A percentile compares a stretch with the other conserved stretches of the same genome.
These are phyloP conservation scores for Kryptolebias marmoratus DNA, from an alignment of 2,113 vertebrate species.

Conservation along the genomic window DNA sequence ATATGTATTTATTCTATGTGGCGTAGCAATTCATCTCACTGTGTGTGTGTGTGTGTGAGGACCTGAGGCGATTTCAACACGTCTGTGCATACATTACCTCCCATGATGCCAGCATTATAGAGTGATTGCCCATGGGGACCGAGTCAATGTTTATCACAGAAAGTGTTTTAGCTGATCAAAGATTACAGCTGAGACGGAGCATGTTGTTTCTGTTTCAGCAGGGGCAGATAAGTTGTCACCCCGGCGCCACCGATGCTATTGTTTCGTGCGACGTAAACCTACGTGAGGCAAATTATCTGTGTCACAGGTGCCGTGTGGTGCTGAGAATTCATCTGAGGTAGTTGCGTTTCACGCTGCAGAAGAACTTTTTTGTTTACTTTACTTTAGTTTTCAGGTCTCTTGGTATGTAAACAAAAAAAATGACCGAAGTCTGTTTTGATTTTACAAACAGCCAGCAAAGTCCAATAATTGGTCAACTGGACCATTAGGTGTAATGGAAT, in stretches of 20 bases:
- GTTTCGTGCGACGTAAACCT: constrained; percentile 45
- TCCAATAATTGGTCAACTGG: constrained; percentile 20
- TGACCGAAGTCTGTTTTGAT: constrained; percentile 21
- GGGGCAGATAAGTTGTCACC: constrained; percentile 65
- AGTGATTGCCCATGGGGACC: constrained; percentile 72
- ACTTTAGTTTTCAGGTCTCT: background rate
- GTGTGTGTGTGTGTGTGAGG: constrained; percentile 31
- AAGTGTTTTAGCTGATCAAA: constrained; percentile 72
- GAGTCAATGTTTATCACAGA: constrained; percentile 73
- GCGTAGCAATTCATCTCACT: constrained; percentile 72
- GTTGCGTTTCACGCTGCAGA: background rate
- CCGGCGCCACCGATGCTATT: constrained; percentile 58
- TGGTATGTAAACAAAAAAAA: constrained; percentile 5
- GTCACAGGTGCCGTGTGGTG: constrained; percentile 53
- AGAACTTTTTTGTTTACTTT: constrained; percentile 9
- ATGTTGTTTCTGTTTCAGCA: constrained; percentile 63
- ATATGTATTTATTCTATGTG: constrained; percentile 77
- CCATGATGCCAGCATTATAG: constrained; percentile 64
- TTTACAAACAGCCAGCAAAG: background rate
- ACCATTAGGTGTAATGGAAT: no score
- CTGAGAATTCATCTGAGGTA: constrained; percentile 27
- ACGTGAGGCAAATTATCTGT: constrained; percentile 57
- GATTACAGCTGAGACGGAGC: constrained; percentile 66
- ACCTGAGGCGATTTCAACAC: constrained; percentile 59
- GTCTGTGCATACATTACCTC: constrained; percentile 73